These are phyloP conservation scores for Rana temporaria DNA, from an alignment of 2,113 vertebrate genomes.

Conservation along the genomic window DNA sequence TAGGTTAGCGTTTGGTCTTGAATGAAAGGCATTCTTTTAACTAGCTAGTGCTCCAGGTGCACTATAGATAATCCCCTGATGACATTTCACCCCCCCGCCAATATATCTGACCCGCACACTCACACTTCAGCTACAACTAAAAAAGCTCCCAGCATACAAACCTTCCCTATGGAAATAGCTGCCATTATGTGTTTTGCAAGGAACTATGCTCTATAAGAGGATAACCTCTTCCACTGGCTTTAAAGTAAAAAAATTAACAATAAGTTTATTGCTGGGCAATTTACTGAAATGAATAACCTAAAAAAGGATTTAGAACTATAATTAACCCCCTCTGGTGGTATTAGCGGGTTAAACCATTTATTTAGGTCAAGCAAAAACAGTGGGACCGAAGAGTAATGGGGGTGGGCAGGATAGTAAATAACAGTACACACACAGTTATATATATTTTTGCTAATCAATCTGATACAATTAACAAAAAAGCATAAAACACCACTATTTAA, in stretches of 20 bases:
- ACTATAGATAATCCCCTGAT: not conserved
- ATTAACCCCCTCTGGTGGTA: slow-evolving; percentile 77
- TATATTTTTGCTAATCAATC: no score
- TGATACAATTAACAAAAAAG: no score
- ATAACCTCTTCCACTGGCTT: slow-evolving; percentile 67
- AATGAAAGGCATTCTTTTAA: not conserved
- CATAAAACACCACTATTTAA: no score
- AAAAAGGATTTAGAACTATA: slow-evolving; percentile 73
- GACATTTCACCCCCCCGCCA: not conserved
- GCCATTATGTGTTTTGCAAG: not conserved
- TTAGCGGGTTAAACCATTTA: slow-evolving; percentile 75
- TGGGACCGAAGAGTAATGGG: slow-evolving; percentile 72
- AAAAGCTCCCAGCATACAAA: not conserved
- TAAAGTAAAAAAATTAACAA: slow-evolving; percentile 78
- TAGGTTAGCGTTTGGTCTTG: no score
- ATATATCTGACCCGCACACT: no score
- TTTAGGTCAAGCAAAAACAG: slow-evolving; percentile 85
- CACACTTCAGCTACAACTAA: no score
- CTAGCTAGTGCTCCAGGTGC: not conserved
- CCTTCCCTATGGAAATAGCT: not conserved
- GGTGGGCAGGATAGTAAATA: slow-evolving; percentile 40
- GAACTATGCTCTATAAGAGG: not conserved
- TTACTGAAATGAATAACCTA: slow-evolving; percentile 81
- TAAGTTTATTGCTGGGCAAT: slow-evolving; percentile 87
- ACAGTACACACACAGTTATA: no score